These are phyloP conservation scores for Puffinus mauretanicus DNA, from an alignment of 2,113 vertebrate genomes.

Conservation along the genomic window DNA sequence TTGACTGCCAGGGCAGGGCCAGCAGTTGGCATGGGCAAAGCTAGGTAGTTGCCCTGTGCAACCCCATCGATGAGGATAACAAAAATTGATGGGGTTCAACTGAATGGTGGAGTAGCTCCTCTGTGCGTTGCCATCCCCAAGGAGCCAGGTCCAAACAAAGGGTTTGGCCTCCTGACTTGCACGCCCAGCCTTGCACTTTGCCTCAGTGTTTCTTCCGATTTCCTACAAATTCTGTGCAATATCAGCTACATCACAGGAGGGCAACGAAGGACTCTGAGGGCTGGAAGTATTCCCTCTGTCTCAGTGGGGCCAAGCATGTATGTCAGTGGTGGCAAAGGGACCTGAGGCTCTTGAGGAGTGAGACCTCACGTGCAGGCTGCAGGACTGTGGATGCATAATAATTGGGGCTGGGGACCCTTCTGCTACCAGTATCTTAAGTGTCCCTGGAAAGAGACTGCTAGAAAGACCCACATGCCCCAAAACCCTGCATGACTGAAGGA, in stretches of 20 bases:
- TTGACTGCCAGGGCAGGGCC: not conserved
- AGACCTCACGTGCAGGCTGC: not conserved
- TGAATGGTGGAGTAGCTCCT: not conserved
- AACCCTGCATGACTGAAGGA: not conserved
- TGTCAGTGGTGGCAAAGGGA: not conserved
- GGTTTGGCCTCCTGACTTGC: not conserved
- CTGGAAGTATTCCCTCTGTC: not conserved
- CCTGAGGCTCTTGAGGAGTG: not conserved
- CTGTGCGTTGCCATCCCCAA: not conserved
- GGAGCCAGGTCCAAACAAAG: not conserved
- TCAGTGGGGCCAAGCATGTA: not conserved
- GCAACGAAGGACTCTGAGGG: rapidly evolving
- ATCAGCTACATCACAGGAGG: no score
- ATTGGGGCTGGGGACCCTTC: not conserved
- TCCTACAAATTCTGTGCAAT: not conserved
- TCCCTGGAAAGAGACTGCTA: not conserved
- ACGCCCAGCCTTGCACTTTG: not conserved
- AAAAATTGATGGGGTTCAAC: not conserved
- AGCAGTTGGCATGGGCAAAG: not conserved
- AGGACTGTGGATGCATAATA: not conserved
- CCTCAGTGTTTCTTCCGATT: rapidly evolving
- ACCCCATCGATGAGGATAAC: no score
- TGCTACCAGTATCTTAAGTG: not conserved
- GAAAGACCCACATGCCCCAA: not conserved
- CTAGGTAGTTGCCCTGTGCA: not conserved